A percentile compares a stretch with the other conserved stretches of the same genome.
Conservation (phyloP, 2,888 invertebrate genomes). For the Gastracanthus pulcherrimus region DNA sequence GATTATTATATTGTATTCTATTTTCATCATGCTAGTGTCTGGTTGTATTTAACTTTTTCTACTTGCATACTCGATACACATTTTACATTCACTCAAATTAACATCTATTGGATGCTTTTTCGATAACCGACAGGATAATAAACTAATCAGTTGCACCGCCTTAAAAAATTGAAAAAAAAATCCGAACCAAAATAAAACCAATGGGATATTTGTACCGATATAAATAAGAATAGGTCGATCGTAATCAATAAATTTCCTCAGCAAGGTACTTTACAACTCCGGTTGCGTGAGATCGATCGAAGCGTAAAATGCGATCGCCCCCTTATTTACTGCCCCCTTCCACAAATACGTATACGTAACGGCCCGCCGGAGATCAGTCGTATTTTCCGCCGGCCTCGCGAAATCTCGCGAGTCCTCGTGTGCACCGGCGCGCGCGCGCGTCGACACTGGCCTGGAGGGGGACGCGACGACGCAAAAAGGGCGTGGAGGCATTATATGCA, state of each 20-base stretch:
- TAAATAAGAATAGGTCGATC: constrained; percentile 22
- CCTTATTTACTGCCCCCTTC: constrained; percentile 39
- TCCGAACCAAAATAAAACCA: too few species aligned
- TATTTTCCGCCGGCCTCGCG: constrained; percentile 26
- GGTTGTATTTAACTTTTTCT: too few species aligned
- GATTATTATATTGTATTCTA: too few species aligned
- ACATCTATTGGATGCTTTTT: too few species aligned
- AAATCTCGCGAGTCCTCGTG: constrained; percentile 1
- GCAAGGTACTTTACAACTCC: constrained; percentile 17
- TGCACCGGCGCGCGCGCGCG: background rate
- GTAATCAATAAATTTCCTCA: constrained; percentile 34
- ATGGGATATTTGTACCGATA: background rate
- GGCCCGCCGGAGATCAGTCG: constrained; percentile 29
- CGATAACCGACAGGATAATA: too few species aligned
- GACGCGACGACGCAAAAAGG: constrained; percentile 42
- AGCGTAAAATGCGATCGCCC: constrained; percentile 12
- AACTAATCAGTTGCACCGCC: too few species aligned
- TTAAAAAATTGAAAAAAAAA: too few species aligned
- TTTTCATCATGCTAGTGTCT: too few species aligned
- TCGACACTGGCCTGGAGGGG: background rate
- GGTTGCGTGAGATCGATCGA: constrained; percentile 20
- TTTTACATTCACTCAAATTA: too few species aligned
- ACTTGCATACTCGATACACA: too few species aligned
- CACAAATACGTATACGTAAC: background rate
- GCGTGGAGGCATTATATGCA: constrained; percentile 45